Conservation (phyloP, 1,140 invertebrate genomes). For the Drosophila sproati region DNA sequence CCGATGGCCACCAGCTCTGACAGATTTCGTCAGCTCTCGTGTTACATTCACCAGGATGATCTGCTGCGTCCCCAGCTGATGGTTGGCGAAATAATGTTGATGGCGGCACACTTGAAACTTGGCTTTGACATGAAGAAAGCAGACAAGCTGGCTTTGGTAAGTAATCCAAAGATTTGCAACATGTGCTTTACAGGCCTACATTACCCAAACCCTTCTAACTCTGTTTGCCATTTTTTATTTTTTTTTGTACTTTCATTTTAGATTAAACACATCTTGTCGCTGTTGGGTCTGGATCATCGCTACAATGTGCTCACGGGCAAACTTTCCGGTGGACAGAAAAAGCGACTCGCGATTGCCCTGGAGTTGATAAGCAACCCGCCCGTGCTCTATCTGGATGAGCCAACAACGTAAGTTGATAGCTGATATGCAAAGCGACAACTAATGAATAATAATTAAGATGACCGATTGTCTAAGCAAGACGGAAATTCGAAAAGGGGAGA, state of each 20-base stretch:
- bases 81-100: conserved; percentile 93
- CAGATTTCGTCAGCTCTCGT: conserved; percentile 91
- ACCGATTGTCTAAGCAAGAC: neutral
- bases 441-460: conserved; percentile 4
- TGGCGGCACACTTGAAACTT: conserved; percentile 94
- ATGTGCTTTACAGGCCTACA: too few relatives aligned
- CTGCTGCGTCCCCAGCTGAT: conserved; percentile 91
- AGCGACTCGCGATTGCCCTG: conserved; percentile 94
- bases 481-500: too few relatives aligned
- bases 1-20: conserved; percentile 89
- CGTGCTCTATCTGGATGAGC: conserved; percentile 96
- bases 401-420: conserved; percentile 91
- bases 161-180: neutral
- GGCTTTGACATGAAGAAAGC: conserved; percentile 86
- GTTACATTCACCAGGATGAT: conserved; percentile 97
- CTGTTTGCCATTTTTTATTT: neutral
- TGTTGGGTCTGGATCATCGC: conserved; percentile 88
- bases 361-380: conserved; percentile 95
- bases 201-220: neutral
- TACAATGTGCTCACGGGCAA: conserved; percentile 89
- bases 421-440: conserved; percentile 27
- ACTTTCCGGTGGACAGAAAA: conserved; percentile 94
- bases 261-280: conserved; percentile 89
- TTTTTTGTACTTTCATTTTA: conserved; percentile 8
- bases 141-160: conserved; percentile 74